Percentiles rank a stretch among this genome's conserved stretches.
Conservation (phyloP, 2,797 vertebrate genomes). For the Cynodonichthys magdalenae region DNA sequence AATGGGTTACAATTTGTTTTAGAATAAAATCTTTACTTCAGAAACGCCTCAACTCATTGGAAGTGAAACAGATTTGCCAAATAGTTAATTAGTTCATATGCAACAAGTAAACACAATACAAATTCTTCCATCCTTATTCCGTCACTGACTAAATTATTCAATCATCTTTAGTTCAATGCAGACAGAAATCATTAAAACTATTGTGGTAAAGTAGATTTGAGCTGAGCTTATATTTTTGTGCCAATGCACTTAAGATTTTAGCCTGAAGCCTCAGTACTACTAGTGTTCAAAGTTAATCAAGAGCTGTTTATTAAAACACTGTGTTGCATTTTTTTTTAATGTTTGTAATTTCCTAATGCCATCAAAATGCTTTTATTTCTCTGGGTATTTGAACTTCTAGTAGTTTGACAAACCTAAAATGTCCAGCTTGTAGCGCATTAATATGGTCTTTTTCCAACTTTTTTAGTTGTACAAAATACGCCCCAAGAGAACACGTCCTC, state of each 20-base stretch:
- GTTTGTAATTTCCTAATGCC: too few species aligned
- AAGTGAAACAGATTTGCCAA: not conserved
- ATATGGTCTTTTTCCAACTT: slow-evolving; percentile 24
- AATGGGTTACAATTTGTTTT: not conserved
- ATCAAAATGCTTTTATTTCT: not conserved
- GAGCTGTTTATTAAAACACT: not conserved
- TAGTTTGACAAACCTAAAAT: not conserved
- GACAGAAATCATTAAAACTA: not conserved
- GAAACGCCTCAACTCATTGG: not conserved
- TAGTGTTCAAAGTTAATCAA: not conserved
- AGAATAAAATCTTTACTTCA: not conserved
- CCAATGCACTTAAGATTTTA: not conserved
- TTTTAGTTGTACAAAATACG: slow-evolving; percentile 95
- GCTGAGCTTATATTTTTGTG: too few species aligned
- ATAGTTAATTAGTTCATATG: not conserved
- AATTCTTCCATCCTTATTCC: too few species aligned
- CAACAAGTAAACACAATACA: not conserved
- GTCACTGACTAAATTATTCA: not conserved
- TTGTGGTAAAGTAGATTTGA: not conserved
- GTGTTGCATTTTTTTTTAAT: too few species aligned
- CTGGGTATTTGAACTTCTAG: not conserved
- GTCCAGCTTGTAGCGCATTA: not conserved
- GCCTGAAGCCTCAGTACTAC: not conserved
- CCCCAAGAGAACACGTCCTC: slow-evolving; percentile 91
- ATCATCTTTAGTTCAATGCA: not conserved